phyloP scores from a whole-genome alignment of 2,113 vertebrate species.

The Triplophysa rosa region DNA sequence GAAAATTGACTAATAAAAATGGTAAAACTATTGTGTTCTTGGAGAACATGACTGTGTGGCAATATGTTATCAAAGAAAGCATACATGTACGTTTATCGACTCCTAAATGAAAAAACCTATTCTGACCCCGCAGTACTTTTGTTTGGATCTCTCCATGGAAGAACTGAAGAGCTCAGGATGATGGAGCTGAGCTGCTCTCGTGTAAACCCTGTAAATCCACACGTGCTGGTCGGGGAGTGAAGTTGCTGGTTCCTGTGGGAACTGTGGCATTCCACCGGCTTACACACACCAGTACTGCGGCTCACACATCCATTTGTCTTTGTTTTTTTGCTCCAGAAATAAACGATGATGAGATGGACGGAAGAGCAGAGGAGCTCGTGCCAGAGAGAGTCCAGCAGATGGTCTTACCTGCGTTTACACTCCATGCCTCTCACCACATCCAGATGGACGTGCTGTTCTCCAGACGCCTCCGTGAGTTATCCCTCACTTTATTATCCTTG shows the following conservation, averaged over 20 bases:
- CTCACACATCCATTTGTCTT: conserved; percentile 5
- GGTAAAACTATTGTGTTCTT: too few species aligned
- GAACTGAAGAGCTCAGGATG: neutral
- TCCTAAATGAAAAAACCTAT: too few species aligned
- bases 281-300: conserved; percentile 1
- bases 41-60: too few species aligned
- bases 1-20: too few species aligned
- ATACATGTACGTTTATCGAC: too few species aligned
- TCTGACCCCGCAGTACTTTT: too few species aligned
- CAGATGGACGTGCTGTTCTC: neutral
- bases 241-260: conserved; percentile 29
- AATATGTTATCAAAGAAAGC: too few species aligned
- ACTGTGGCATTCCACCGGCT: conserved; percentile 24
- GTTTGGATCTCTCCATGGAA: too few species aligned
- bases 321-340: conserved; percentile 38
- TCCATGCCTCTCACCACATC: neutral
- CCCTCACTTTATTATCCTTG: neutral
- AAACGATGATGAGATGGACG: conserved; percentile 17
- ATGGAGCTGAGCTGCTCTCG: neutral
- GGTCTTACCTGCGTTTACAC: conserved; percentile 20
- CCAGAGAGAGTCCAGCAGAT: neutral
- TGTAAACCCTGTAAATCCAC: conserved; percentile 36
- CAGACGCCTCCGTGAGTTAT: conserved; percentile 27
- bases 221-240: conserved; percentile 4
- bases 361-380: conserved; percentile 10